A percentile compares a stretch with the other conserved stretches of the same genome.
These are phyloP conservation scores for Ficedula albicollis DNA, from an alignment of 2,797 vertebrate species.

Conservation along the genomic window DNA sequence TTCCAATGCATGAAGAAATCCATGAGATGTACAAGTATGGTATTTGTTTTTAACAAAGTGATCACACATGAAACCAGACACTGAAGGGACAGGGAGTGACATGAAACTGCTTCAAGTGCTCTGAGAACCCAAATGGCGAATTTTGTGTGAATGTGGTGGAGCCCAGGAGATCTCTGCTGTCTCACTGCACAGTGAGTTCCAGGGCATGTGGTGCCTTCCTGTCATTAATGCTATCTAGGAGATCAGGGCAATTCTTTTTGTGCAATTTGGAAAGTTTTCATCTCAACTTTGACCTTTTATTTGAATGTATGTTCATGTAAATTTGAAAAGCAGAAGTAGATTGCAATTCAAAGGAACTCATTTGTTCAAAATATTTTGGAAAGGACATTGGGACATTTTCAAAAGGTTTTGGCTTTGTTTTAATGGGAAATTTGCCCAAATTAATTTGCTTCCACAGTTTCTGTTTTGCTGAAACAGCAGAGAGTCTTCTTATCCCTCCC, in stretches of 20 bases:
- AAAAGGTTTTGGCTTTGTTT: constrained; percentile 37
- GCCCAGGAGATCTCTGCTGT: background rate
- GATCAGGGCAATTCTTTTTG: background rate
- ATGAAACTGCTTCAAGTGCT: background rate
- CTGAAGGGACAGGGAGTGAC: background rate
- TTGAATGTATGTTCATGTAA: background rate
- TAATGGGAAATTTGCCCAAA: constrained; percentile 43
- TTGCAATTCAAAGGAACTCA: background rate
- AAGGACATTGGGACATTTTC: constrained; percentile 8
- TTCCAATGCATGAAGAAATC: background rate
- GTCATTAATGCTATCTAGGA: background rate
- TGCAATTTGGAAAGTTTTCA: background rate
- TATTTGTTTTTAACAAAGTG: background rate
- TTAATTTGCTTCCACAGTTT: background rate
- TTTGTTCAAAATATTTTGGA: constrained; percentile 30
- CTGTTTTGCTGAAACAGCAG: constrained; percentile 39
- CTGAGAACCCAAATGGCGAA: background rate
- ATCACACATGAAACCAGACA: background rate
- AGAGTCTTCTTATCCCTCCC: background rate
- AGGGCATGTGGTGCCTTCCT: background rate
- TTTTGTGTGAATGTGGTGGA: background rate
- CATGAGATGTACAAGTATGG: background rate
- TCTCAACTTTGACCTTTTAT: constrained; percentile 18
- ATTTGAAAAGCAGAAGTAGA: constrained; percentile 16
- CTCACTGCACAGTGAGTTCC: background rate